A percentile compares a stretch with the other conserved stretches of the same genome.
These are phyloP conservation scores for Phortica magna DNA, from an alignment of 2,888 invertebrate genomes.

Conservation along the genomic window DNA sequence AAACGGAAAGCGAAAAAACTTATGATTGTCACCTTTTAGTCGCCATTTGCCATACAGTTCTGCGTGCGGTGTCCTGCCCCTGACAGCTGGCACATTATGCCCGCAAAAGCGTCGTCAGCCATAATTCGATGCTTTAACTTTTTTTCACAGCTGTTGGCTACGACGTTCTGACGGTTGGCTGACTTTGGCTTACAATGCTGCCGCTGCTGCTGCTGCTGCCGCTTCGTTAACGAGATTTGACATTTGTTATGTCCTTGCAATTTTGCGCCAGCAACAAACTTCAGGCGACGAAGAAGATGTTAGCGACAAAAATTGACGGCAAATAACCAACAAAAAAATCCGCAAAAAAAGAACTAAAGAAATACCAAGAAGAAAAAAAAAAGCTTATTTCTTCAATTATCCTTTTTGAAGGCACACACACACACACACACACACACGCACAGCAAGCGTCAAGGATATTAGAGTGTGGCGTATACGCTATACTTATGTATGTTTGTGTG, in stretches of 20 bases:
- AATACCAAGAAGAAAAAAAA: constrained; percentile 60
- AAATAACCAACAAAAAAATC: neutral
- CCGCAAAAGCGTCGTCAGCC: neutral
- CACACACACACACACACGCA: neutral
- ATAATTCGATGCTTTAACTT: constrained; percentile 24
- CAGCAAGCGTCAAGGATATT: neutral
- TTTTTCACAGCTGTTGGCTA: constrained; percentile 8
- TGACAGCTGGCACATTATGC: neutral
- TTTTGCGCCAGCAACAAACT: neutral
- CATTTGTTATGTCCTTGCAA: constrained; percentile 29
- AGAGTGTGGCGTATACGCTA: too few relatives aligned
- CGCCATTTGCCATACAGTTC: too few relatives aligned
- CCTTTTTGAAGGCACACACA: constrained; percentile 5
- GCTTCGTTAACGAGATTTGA: constrained; percentile 29
- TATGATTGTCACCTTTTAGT: too few relatives aligned
- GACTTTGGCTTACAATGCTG: constrained; percentile 7
- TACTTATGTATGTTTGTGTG: neutral
- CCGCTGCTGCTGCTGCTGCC: neutral
- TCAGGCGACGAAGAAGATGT: neutral
- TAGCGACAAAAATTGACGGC: neutral
- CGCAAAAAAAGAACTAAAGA: constrained; percentile 40
- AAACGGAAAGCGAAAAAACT: too few relatives aligned
- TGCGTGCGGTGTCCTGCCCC: too few relatives aligned
- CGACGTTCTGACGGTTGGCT: neutral
- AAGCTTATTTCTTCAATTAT: constrained; percentile 30